A percentile compares a stretch with the other conserved stretches of the same genome.
Evolutionary conservation across 1,140 invertebrate genomes (phyloP).

Genomic region (Chlorops oryzae): DNA sequence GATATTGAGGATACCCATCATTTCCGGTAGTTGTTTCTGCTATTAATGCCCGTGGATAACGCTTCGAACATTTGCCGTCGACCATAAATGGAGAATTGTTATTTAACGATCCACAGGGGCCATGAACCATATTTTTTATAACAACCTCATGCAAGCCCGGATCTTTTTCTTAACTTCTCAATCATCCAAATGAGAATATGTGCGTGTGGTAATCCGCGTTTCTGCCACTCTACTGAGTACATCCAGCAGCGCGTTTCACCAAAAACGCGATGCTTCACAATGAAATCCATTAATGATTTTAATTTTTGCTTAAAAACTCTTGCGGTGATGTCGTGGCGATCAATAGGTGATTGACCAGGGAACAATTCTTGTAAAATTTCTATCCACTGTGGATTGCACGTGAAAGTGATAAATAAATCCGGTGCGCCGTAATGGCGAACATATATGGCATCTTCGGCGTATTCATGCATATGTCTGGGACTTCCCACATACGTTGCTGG

Average conservation of each 20-base stretch:
- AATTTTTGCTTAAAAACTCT: slow-evolving; percentile 52
- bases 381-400: slow-evolving; percentile 51
- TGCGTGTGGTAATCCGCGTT: slow-evolving; percentile 28
- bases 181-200: slow-evolving; percentile 12
- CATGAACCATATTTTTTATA: slow-evolving; percentile 51
- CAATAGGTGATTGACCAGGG: slow-evolving; percentile 27
- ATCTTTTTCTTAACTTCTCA: slow-evolving; percentile 30
- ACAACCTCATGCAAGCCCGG: slow-evolving; percentile 44
- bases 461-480: slow-evolving; percentile 50
- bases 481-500: slow-evolving; percentile 45
- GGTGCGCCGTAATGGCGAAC: slow-evolving; percentile 46
- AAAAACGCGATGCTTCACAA: slow-evolving; percentile 40
- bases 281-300: slow-evolving; percentile 47
- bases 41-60: slow-evolving; percentile 22
- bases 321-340: slow-evolving; percentile 40
- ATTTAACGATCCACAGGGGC: slow-evolving; percentile 48
- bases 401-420: slow-evolving; percentile 39
- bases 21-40: slow-evolving; percentile 27
- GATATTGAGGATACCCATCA: slow-evolving; percentile 48
- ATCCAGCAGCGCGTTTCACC: slow-evolving; percentile 44
- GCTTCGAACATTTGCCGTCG: slow-evolving; percentile 32
- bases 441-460: slow-evolving; percentile 52
- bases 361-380: slow-evolving; percentile 39
- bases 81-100: slow-evolving; percentile 32
- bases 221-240: slow-evolving; percentile 51